These are phyloP conservation scores for Athene noctua DNA, from an alignment of 2,113 vertebrate species.

Conservation along the genomic window DNA sequence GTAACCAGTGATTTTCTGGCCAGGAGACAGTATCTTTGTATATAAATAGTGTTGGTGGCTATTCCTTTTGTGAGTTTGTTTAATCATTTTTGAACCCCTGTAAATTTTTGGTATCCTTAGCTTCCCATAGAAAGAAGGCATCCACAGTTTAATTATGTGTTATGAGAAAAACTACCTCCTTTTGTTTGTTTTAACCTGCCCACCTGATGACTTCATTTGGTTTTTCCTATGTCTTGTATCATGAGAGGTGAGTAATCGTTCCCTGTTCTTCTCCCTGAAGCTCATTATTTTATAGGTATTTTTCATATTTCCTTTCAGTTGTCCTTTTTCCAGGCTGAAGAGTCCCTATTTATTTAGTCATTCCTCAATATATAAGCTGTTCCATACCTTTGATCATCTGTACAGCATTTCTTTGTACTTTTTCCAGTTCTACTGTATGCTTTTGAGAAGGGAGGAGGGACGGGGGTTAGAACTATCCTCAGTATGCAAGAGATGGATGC, in stretches of 20 bases:
- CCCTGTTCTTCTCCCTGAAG: neutral
- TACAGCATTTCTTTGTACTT: neutral
- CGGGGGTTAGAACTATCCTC: neutral
- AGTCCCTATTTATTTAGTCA: neutral
- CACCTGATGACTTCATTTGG: neutral
- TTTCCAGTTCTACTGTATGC: neutral
- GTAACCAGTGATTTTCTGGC: neutral
- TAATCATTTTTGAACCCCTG: neutral
- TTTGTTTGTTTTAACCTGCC: neutral
- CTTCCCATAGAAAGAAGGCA: neutral
- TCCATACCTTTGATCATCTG: neutral
- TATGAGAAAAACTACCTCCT: neutral
- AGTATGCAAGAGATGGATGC: neutral
- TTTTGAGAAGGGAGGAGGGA: neutral
- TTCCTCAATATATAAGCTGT: neutral
- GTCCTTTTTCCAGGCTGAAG: neutral
- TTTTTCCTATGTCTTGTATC: neutral
- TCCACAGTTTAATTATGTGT: neutral
- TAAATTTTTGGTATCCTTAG: neutral
- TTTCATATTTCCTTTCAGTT: neutral
- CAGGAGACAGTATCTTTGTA: neutral
- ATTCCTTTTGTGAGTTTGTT: neutral
- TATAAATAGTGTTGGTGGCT: neutral
- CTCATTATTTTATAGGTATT: neutral
- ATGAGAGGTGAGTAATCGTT: neutral